phyloP scores from a whole-genome alignment of 1,140 invertebrate genomes.

The Teleopsis dalmanni region DNA sequence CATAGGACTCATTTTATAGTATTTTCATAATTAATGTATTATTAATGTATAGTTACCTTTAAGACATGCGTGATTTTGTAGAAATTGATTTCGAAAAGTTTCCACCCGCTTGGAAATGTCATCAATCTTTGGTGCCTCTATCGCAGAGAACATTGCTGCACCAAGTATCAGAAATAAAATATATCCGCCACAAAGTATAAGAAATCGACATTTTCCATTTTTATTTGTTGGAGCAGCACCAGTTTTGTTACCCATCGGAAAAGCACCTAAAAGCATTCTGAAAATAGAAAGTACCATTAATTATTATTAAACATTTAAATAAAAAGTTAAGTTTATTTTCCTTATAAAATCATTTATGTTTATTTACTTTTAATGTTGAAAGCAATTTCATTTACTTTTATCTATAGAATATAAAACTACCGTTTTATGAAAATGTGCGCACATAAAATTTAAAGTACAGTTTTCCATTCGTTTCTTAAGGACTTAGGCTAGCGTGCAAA shows the following conservation, averaged over 20 bases:
- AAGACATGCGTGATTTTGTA: constrained; percentile 53
- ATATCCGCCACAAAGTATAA: constrained; percentile 13
- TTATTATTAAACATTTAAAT: neutral
- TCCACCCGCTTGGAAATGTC: constrained; percentile 50
- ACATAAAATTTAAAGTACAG: no score
- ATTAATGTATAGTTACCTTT: constrained; percentile 57
- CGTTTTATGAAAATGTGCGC: no score
- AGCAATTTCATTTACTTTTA: no score
- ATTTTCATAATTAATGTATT: no score
- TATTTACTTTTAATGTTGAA: no score
- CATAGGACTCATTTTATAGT: no score
- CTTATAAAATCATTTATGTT: no score
- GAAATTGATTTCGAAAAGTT: constrained; percentile 51
- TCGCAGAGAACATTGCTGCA: constrained; percentile 62
- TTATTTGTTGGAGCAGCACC: constrained; percentile 9
- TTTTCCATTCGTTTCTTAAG: no score
- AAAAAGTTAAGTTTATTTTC: no score
- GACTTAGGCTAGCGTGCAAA: no score
- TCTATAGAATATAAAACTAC: no score
- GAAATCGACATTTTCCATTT: constrained; percentile 16
- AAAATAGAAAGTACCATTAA: neutral
- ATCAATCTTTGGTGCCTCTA: constrained; percentile 61
- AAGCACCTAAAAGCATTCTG: constrained; percentile 20
- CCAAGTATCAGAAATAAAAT: constrained; percentile 50
- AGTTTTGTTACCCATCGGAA: constrained; percentile 14